Base-by-base conservation (phyloP, 1,140 invertebrate genomes). In the Diachasmimorpha longicaudata region DNA sequence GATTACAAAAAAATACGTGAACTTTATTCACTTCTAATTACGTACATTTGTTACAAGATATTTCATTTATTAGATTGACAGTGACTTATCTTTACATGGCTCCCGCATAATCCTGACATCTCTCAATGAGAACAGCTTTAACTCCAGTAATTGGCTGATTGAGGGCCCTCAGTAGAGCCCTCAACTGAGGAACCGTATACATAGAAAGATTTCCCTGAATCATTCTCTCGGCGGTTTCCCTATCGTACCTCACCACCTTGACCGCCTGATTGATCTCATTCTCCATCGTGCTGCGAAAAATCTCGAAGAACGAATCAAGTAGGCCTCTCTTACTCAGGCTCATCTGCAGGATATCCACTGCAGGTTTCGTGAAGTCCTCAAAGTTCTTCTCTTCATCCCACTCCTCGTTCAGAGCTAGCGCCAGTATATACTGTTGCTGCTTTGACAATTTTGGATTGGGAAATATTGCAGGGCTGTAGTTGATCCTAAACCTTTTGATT, bases 381-480 rank as follows among this genome's bases (percentile, higher is more conserved):
- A 63, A 63, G 23, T 31, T 11, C n/a, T 1, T 52, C 11, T 8
- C 9, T 1, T n/a, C 21, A 25, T 63, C 58, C 25, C 31, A 68
- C 1, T 3, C 8, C 36, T 68, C 66, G 14, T 82, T 77, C 31
- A 85, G 70, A 63, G 82, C 81, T 25, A 84, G 63, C 8, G 72
- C 74, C 68, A 84, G 77, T 2, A 85, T 19, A 23, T 74, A 78
- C 52, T 55, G 39, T 21, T 78, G 14, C 70, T 79, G 58, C 39
- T 39, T 37, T 25, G 72, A n/a, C 13, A 80, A 42, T 25, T 76
- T 79, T 4, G 83, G 83, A 83, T 83, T 82, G 9, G 46, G 25
- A 58, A 80, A 79, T 1, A 69, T 5, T 14, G 14, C 21, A 9
- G 76, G 69, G 36, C 78, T 19, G 23, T 77, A 79, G 14, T 19